Conservation (phyloP, 2,888 invertebrate species). For the Agrenia bidenticulata region DNA sequence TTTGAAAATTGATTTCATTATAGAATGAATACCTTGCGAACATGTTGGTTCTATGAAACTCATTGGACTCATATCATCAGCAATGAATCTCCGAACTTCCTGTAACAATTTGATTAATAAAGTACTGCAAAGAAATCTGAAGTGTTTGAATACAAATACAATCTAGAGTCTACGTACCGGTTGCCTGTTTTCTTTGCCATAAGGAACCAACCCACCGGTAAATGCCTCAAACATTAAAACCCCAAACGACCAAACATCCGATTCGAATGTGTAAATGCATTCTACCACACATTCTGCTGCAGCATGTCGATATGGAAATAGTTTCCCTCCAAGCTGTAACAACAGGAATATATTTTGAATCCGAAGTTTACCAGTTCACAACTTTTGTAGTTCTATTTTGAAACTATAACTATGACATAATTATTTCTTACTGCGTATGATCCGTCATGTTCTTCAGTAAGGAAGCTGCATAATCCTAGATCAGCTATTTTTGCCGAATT, state of each 20-base stretch:
- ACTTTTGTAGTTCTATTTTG: too few relatives aligned
- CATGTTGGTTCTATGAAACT: conserved; percentile 27
- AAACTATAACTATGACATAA: neutral
- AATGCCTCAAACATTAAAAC: conserved; percentile 42
- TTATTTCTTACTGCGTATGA: conserved; percentile 31
- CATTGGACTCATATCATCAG: conserved; percentile 33
- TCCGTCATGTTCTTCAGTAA: conserved; percentile 31
- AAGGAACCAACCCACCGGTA: conserved; percentile 34
- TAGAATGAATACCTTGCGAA: conserved; percentile 17
- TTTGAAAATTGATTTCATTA: conserved; percentile 32
- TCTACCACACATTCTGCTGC: conserved; percentile 44
- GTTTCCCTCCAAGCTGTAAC: conserved; percentile 40
- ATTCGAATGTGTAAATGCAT: conserved; percentile 36
- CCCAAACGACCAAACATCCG: conserved; percentile 45
- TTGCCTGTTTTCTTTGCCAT: conserved; percentile 40
- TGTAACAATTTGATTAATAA: too few relatives aligned
- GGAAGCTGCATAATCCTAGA: conserved; percentile 43
- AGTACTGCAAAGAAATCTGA: too few relatives aligned
- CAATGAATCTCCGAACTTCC: conserved; percentile 41
- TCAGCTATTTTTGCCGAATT: conserved; percentile 45
- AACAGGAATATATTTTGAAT: neutral
- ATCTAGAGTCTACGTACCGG: conserved; percentile 22
- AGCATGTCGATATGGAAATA: conserved; percentile 47
- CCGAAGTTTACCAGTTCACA: neutral
- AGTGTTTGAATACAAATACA: too few relatives aligned